Conservation (phyloP, 2,888 invertebrate species). For the Oscheius sp. region DNA sequence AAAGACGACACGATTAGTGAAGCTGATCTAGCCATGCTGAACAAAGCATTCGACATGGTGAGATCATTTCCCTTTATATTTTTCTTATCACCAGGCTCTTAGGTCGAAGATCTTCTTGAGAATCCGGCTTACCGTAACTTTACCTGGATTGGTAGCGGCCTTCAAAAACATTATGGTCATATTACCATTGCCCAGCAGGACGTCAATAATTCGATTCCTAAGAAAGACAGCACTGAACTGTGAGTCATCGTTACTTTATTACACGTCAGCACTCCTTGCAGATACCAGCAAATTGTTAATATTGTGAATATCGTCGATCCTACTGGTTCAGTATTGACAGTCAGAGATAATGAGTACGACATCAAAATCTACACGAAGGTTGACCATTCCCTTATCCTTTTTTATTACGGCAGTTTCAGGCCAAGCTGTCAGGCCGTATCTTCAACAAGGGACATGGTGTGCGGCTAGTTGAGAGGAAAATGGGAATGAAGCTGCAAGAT, state of each 20-base stretch:
- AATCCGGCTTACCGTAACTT: constrained; percentile 58
- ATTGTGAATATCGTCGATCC: constrained; percentile 65
- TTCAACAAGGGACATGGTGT: constrained; percentile 71
- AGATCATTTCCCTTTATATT: background rate
- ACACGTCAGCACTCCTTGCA: background rate
- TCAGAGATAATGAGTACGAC: constrained; percentile 64
- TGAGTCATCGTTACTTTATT: background rate
- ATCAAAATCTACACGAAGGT: constrained; percentile 67
- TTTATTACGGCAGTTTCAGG: constrained; percentile 33
- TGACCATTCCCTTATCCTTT: background rate
- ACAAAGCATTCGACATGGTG: constrained; percentile 61
- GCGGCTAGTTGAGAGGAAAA: constrained; percentile 52
- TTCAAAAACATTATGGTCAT: constrained; percentile 69
- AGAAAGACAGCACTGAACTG: constrained; percentile 23
- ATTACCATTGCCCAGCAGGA: constrained; percentile 68
- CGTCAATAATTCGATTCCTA: constrained; percentile 55
- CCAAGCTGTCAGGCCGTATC: constrained; percentile 57
- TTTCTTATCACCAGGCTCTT: too few species aligned
- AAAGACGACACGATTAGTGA: constrained; percentile 61
- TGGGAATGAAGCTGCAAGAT: constrained; percentile 57
- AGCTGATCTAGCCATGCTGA: constrained; percentile 53
- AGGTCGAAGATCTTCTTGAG: constrained; percentile 61
- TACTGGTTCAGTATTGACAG: constrained; percentile 52
- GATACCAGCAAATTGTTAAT: constrained; percentile 32
- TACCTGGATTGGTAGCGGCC: constrained; percentile 68